phyloP scores from a whole-genome alignment of 2,797 vertebrate species.

The Ara ararauna region DNA sequence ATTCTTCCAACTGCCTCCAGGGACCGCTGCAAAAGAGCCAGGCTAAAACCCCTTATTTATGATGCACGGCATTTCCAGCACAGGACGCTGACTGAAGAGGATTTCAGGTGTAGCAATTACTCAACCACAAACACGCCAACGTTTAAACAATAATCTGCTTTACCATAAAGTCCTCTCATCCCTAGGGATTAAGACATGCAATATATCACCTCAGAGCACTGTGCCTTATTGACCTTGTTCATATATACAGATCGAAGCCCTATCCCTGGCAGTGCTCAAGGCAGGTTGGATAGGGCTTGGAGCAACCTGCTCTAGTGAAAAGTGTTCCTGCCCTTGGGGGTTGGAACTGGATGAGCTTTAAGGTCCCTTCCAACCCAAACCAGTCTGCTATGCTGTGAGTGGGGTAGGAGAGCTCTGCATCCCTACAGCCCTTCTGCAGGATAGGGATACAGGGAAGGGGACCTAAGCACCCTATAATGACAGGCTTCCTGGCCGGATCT shows the following conservation, averaged over 20 bases:
- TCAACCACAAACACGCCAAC: neutral
- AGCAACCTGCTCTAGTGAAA: neutral
- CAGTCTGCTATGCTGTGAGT: neutral
- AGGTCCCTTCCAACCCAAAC: neutral
- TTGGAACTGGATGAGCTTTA: neutral
- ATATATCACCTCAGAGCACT: rapidly evolving
- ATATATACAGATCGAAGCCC: neutral
- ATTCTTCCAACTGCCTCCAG: conserved; percentile 52
- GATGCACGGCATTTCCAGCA: conserved; percentile 53
- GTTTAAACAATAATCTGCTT: neutral
- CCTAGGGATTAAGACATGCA: neutral
- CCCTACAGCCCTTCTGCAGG: neutral
- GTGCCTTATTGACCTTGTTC: neutral
- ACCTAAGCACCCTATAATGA: neutral
- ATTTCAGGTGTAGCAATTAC: conserved; percentile 10
- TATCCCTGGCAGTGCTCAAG: neutral
- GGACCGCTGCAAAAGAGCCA: conserved; percentile 45
- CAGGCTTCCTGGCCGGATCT: too few species aligned
- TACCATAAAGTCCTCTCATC: neutral
- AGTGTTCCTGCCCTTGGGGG: neutral
- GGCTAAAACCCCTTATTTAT: conserved; percentile 63
- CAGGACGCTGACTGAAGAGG: conserved; percentile 56
- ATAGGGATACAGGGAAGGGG: neutral
- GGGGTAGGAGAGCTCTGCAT: neutral
- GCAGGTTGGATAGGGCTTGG: neutral